A percentile compares a stretch with the other conserved stretches of the same genome.
Evolutionary conservation across 92 coral and sea anemone genomes (phyloP).

Genomic region (Zoanthus solanderi): DNA sequence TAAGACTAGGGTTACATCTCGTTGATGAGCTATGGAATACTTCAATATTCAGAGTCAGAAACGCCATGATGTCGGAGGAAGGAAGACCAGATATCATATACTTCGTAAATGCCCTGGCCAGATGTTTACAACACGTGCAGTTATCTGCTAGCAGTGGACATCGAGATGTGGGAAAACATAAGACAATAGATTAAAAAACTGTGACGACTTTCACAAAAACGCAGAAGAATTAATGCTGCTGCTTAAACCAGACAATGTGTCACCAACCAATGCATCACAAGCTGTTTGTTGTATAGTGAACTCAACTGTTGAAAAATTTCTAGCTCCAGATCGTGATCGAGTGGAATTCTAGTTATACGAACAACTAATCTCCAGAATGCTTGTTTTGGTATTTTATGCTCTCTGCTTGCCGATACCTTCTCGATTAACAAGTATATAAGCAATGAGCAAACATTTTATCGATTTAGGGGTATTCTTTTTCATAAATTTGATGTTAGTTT

Average conservation of each 20-base stretch:
- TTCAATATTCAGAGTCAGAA: too few species aligned
- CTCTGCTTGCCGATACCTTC: background rate
- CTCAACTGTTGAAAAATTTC: conserved; percentile 10
- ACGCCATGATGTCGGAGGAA: too few species aligned
- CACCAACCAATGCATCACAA: conserved; percentile 40
- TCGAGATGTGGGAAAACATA: conserved; percentile 14
- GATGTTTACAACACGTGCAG: conserved; percentile 30
- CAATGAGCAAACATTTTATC: background rate
- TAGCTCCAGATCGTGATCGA: background rate
- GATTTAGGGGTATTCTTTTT: background rate
- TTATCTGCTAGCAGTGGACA: conserved; percentile 56
- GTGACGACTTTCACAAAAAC: conserved; percentile 24
- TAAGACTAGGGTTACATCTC: conserved; percentile 4
- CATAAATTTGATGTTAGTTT: background rate
- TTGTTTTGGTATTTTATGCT: background rate
- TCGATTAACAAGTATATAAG: background rate
- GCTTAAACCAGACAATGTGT: conserved; percentile 44
- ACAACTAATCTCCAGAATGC: background rate
- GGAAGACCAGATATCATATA: conserved; percentile 24
- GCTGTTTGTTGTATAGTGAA: background rate
- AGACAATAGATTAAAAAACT: conserved; percentile 3
- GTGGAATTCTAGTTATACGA: background rate
- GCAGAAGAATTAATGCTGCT: conserved; percentile 48
- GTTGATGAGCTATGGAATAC: too few species aligned
- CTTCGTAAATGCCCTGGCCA: conserved; percentile 26